Percentiles rank a stretch among this genome's conserved stretches.
Conservation (phyloP, 2,113 vertebrate species). For the Neotragus moschatus region DNA sequence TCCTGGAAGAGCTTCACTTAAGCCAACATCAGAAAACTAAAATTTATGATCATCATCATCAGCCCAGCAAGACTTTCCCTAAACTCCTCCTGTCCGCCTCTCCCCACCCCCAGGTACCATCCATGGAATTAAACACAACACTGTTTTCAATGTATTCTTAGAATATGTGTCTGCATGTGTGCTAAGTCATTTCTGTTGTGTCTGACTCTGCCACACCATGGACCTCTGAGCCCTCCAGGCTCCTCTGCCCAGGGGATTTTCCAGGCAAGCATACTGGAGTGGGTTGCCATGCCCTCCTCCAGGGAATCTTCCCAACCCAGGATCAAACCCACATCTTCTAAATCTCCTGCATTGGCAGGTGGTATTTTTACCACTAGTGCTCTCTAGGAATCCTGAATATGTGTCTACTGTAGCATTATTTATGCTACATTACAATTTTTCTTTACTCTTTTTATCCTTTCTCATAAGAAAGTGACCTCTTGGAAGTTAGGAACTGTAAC, state of each 20-base stretch:
- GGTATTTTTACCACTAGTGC: background rate
- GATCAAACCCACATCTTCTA: background rate
- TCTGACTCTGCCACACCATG: background rate
- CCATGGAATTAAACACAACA: background rate
- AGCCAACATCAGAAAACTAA: background rate
- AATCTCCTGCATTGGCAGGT: background rate
- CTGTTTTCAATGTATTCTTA: background rate
- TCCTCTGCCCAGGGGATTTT: background rate
- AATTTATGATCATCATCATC: background rate
- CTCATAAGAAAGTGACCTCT: background rate
- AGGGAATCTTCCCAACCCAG: background rate
- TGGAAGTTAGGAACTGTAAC: background rate
- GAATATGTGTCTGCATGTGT: background rate
- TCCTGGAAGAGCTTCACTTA: background rate
- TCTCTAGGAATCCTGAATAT: background rate
- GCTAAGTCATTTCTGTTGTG: background rate
- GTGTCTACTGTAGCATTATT: background rate
- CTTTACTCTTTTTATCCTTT: background rate
- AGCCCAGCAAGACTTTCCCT: background rate
- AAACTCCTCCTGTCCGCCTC: accelerated
- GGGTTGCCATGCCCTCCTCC: background rate
- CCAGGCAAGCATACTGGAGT: background rate
- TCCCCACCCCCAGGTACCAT: background rate
- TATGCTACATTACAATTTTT: background rate
- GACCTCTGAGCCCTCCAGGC: background rate